Conservation (phyloP, 2,888 invertebrate species). For the Drosophila leonis region DNA sequence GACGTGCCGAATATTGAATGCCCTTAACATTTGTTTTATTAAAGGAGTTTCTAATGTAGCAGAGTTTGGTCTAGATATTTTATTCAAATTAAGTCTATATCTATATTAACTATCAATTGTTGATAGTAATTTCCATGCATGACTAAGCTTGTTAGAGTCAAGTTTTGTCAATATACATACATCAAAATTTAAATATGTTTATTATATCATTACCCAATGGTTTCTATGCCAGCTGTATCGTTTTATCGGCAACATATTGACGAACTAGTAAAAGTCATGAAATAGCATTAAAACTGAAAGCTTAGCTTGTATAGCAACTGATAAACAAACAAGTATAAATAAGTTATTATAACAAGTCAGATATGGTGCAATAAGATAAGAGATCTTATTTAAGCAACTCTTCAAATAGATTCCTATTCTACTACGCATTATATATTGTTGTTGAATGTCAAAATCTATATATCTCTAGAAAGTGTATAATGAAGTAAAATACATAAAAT, state of each 20-base stretch:
- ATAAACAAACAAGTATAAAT: too few species aligned
- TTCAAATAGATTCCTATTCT: not conserved
- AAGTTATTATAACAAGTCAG: too few species aligned
- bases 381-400: not conserved
- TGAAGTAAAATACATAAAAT: conserved; percentile 76
- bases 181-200: not conserved
- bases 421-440: conserved; percentile 24
- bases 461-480: conserved; percentile 54
- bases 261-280: too few species aligned
- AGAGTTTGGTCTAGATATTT: not conserved
- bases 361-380: too few species aligned
- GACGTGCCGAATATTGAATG: not conserved
- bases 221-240: too few species aligned
- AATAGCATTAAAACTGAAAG: too few species aligned
- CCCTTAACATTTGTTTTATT: not conserved
- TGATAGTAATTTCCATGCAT: not conserved
- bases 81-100: not conserved
- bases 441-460: conserved; percentile 15
- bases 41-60: too few species aligned
- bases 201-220: too few species aligned
- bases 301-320: too few species aligned
- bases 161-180: not conserved
- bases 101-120: not conserved
- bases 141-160: not conserved
- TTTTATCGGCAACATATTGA: too few species aligned